Percentiles rank a stretch among this genome's conserved stretches.
phyloP scores from a whole-genome alignment of 2,113 vertebrate genomes.

The Melanerpes formicivorus region DNA sequence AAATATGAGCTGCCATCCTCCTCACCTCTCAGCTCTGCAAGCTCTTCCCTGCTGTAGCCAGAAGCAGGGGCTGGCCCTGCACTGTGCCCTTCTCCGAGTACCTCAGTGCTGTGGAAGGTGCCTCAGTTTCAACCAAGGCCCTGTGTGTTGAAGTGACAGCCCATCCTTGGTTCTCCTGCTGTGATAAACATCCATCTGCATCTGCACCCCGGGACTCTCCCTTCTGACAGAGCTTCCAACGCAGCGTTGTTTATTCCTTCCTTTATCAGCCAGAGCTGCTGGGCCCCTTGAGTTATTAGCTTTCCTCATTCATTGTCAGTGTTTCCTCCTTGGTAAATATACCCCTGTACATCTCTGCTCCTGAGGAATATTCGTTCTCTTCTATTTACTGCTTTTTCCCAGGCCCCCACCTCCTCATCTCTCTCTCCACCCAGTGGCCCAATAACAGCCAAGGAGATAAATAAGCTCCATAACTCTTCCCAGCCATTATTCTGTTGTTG shows the following conservation, averaged over 20 bases:
- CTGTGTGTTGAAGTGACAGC: not conserved
- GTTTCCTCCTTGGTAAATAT: conserved; percentile 71
- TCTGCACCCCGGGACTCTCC: conserved; percentile 13
- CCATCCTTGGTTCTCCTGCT: not conserved
- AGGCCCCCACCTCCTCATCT: conserved; percentile 20
- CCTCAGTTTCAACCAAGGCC: not conserved
- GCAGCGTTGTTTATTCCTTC: conserved; percentile 59
- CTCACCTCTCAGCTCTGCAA: not conserved
- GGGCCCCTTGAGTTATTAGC: conserved; percentile 72
- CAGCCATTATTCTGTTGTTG: conserved; percentile 64
- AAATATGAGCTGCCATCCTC: not conserved
- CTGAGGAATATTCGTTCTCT: conserved; percentile 57
- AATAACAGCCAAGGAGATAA: conserved; percentile 77
- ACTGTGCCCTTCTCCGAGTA: not conserved
- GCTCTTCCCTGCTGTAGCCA: not conserved
- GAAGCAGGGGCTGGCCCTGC: not conserved
- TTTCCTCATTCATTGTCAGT: conserved; percentile 63
- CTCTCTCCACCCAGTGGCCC: conserved; percentile 58
- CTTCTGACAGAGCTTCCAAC: not conserved
- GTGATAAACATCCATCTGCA: not conserved
- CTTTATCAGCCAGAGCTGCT: conserved; percentile 59
- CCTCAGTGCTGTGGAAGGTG: not conserved
- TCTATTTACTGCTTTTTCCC: conserved; percentile 75
- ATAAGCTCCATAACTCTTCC: conserved; percentile 80
- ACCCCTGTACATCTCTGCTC: conserved; percentile 63